phyloP scores from a whole-genome alignment of 2,113 vertebrate species.

The Columba livia region DNA sequence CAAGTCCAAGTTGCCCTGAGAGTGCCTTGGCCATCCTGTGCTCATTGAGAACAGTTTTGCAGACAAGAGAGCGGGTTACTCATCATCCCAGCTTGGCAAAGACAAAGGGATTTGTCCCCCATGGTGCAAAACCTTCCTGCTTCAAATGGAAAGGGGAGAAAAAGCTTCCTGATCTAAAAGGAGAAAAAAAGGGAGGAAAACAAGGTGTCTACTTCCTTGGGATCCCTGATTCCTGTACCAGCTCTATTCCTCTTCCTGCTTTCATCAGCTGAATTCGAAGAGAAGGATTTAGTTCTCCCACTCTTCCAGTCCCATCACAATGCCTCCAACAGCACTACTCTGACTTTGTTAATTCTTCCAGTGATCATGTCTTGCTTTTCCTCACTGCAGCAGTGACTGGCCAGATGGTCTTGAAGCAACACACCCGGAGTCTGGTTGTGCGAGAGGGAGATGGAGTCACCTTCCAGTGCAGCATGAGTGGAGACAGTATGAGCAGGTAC shows the following conservation, averaged over 20 bases:
- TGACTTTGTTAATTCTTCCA: neutral
- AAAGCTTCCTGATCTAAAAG: neutral
- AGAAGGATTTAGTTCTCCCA: rapidly evolving
- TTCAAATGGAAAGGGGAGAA: neutral
- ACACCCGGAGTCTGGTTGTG: rapidly evolving
- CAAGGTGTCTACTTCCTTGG: rapidly evolving
- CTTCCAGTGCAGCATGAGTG: neutral
- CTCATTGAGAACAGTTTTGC: neutral
- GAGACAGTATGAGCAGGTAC: neutral
- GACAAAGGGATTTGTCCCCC: neutral
- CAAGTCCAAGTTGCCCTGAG: too few species aligned
- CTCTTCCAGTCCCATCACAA: too few species aligned
- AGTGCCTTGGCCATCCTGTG: too few species aligned
- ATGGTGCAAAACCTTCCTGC: neutral
- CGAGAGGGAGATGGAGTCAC: rapidly evolving
- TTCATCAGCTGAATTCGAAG: neutral
- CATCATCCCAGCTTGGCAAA: neutral
- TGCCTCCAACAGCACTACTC: neutral
- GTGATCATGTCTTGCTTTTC: neutral
- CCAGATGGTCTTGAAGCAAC: neutral
- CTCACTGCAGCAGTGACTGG: neutral
- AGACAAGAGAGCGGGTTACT: too few species aligned
- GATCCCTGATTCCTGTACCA: neutral
- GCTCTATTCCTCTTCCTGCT: neutral
- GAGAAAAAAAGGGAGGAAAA: neutral